Evolutionary conservation across 2,113 vertebrate species (phyloP), one percentile per base, ranked within the genome.

Genomic region (Pangasianodon gigas): DNA sequence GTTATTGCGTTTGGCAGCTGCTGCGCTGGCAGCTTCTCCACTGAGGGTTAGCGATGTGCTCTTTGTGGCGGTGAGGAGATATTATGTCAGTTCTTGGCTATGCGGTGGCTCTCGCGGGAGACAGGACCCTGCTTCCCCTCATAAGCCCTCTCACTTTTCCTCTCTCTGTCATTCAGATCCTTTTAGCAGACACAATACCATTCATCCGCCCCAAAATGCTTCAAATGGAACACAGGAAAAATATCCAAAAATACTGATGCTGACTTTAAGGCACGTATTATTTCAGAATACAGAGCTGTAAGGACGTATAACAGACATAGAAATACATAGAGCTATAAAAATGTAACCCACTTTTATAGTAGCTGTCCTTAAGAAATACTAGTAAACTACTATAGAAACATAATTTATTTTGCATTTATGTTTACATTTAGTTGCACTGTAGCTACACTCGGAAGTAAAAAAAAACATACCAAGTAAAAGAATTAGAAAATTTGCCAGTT

Each of bases 61-160:
- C 93, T 94, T 96, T 95, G 95, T 94, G 96, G 95, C 94, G 96
- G 96, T 96, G 96, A 94, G 96, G 96, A 97, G 94, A 97, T 97
- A 97, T 97, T 97, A 97, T 97, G 96, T 97, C 95, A 96, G 96
- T 96, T 96, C 96, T 96, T 97, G 94, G 97, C 96, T 96, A 96
- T 95, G 95, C 94, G 94, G 94, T 95, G 96, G 90, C 79, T 90
- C 92, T 91, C 92, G 51, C 58, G 91, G 91, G 91, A 90, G 89
- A 85, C 85, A 87, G 87, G 89, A 92, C 89, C 90, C 88, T 91
- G 91, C 88, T 90, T 92, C 90, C 90, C 90, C 81, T 91, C 83
- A 90, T 87, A 92, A 89, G 89, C 87, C 88, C 90, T 89, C 89
- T 90, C 84, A 77, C 84, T 86, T 85, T 81, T 71, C 84, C 88